Conservation (phyloP, 2,888 invertebrate species). For the Acanthosepion esculentum region DNA sequence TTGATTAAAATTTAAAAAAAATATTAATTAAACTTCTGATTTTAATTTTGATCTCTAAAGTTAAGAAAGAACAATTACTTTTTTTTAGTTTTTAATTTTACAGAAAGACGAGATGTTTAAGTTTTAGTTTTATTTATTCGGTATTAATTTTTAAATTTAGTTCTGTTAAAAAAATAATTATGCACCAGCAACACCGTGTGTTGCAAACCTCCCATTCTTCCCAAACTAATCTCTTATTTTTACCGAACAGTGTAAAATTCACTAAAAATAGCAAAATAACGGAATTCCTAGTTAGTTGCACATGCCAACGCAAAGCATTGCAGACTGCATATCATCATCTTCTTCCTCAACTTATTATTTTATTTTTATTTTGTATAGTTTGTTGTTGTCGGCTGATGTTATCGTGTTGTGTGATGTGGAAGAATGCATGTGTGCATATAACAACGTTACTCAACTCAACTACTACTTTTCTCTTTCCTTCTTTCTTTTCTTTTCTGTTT, state of each 20-base stretch:
- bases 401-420: not conserved
- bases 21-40: not conserved
- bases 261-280: conserved; percentile 4
- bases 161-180: not conserved
- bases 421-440: conserved; percentile 18
- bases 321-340: not conserved
- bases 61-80: not conserved
- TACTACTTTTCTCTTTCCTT: not conserved
- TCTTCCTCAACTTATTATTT: not conserved
- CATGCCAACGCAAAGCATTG: not conserved
- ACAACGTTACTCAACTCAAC: not conserved
- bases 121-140: not conserved
- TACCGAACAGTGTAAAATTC: not conserved
- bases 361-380: conserved; percentile 9
- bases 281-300: conserved; percentile 33
- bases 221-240: not conserved
- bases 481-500: not conserved
- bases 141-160: not conserved
- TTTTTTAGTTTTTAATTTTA: not conserved
- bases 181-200: not conserved
- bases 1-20: not conserved
- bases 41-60: not conserved
- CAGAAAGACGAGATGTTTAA: not conserved
- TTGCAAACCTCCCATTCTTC: not conserved
- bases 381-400: not conserved